Evolutionary conservation across 92 coral and sea anemone species (phyloP).

Genomic region (Porites evermanni): DNA sequence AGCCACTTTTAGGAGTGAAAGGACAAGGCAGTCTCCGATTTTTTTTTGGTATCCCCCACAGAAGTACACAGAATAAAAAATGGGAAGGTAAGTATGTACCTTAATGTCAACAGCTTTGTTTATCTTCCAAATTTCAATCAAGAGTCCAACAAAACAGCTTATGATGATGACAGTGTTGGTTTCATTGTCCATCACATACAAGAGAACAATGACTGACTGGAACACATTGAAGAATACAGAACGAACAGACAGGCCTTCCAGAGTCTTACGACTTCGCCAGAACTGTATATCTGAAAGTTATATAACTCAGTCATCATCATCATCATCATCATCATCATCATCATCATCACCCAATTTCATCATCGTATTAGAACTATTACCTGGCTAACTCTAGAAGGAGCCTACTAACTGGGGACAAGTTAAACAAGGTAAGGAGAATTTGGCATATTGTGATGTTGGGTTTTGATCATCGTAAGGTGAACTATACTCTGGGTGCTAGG

Average conservation of each 20-base stretch:
- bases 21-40: too few species aligned
- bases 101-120: conserved; percentile 92
- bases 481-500: too few species aligned
- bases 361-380: too few species aligned
- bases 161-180: conserved; percentile 92
- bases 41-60: too few species aligned
- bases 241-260: conserved; percentile 98
- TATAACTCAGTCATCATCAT: background rate
- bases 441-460: too few species aligned
- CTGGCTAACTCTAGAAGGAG: too few species aligned
- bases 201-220: conserved; percentile 90
- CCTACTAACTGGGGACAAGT: too few species aligned
- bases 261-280: conserved; percentile 97
- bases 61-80: background rate
- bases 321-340: too few species aligned
- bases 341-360: too few species aligned
- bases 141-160: conserved; percentile 90
- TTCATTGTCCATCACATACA: conserved; percentile 95
- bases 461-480: too few species aligned
- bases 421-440: too few species aligned
- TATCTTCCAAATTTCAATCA: conserved; percentile 98
- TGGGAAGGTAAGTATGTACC: conserved; percentile 20
- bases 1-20: too few species aligned
- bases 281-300: conserved; percentile 87
- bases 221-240: conserved; percentile 98